phyloP scores from a whole-genome alignment of 2,113 vertebrate genomes.

The Oreotrochilus melanogaster region DNA sequence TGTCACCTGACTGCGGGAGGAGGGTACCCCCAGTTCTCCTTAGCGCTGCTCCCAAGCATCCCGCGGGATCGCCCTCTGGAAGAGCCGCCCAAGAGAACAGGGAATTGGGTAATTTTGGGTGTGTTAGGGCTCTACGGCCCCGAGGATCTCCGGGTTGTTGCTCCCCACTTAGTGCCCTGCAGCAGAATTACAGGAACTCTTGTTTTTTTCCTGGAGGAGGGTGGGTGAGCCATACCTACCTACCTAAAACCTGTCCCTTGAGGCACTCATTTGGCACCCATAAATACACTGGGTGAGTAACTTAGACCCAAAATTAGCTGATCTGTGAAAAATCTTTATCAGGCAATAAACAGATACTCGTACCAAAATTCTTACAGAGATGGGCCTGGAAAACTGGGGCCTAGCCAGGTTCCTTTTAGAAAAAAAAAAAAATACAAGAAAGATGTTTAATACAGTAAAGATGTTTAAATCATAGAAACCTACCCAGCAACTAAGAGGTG shows the following conservation, averaged over 20 bases:
- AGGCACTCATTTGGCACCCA: neutral
- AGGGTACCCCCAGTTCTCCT: neutral
- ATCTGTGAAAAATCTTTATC: neutral
- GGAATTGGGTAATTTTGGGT: rapidly evolving
- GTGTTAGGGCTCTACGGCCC: rapidly evolving
- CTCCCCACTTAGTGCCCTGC: neutral
- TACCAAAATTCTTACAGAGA: neutral
- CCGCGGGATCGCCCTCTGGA: too few species aligned
- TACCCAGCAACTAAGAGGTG: neutral
- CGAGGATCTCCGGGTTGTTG: rapidly evolving
- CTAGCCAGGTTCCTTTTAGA: neutral
- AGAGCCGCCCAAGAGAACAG: neutral
- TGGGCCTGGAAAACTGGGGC: neutral
- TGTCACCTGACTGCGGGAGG: neutral
- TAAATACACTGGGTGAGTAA: neutral
- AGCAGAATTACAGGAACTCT: neutral
- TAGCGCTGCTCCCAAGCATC: too few species aligned
- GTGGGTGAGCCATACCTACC: rapidly evolving
- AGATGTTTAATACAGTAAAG: neutral
- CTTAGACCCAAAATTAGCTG: neutral
- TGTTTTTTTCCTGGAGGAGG: neutral
- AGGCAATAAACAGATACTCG: neutral
- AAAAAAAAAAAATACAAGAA: neutral
- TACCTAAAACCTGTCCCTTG: neutral
- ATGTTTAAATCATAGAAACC: neutral